Conservation (phyloP, 2,888 invertebrate species). For the Deroplatys truncata region DNA sequence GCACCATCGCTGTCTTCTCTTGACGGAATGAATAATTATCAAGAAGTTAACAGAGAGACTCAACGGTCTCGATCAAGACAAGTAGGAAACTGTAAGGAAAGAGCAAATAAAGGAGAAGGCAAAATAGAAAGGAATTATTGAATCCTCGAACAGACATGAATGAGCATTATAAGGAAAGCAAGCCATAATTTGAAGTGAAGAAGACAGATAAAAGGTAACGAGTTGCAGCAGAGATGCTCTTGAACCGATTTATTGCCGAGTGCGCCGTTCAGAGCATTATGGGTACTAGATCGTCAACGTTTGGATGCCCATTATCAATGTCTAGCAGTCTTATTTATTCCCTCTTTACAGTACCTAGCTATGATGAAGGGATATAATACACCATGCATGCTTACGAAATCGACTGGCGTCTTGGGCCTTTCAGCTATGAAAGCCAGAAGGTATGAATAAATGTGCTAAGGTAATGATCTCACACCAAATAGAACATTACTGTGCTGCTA, state of each 20-base stretch:
- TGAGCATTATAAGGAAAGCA: background rate
- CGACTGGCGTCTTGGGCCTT: too few relatives aligned
- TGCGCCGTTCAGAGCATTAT: background rate
- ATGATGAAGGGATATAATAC: background rate
- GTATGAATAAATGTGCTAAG: too few relatives aligned
- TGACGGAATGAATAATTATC: background rate
- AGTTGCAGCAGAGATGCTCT: background rate
- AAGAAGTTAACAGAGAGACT: background rate
- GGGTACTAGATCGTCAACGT: background rate
- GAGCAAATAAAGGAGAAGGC: background rate
- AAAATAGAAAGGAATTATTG: background rate
- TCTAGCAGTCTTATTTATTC: background rate
- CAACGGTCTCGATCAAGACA: background rate
- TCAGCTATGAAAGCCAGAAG: too few relatives aligned
- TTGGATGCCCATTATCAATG: background rate
- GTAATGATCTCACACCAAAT: too few relatives aligned
- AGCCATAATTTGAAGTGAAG: background rate
- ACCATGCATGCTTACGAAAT: background rate
- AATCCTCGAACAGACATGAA: background rate
- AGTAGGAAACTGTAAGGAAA: background rate
- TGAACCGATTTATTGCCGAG: background rate
- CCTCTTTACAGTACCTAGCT: background rate
- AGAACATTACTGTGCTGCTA: too few relatives aligned
- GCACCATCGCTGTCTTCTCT: background rate
- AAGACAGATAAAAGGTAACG: background rate